Conservation (phyloP, 1,140 invertebrate species). For the Hirudo medicinalis region DNA sequence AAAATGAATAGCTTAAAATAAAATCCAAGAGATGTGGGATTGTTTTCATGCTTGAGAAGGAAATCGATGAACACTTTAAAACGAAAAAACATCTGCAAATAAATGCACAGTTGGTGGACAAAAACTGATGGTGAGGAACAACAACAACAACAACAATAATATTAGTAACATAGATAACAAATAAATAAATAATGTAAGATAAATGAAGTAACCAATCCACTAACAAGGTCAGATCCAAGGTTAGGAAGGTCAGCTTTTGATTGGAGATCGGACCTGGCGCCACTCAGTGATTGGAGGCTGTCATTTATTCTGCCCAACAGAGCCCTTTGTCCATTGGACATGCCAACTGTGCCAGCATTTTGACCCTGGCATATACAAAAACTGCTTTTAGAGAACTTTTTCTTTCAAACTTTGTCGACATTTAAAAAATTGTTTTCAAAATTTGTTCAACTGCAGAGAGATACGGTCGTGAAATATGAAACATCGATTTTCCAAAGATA, state of each 20-base stretch:
- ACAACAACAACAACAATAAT: not conserved
- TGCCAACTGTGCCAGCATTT: constrained; percentile 62
- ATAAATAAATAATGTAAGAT: not conserved
- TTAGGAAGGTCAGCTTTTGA: constrained; percentile 58
- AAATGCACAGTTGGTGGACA: too few species aligned
- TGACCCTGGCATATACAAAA: constrained; percentile 50
- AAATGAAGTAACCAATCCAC: not conserved
- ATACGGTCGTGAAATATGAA: too few species aligned
- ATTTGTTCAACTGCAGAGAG: too few species aligned
- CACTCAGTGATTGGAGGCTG: constrained; percentile 61
- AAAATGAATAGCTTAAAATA: too few species aligned
- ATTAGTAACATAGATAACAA: not conserved
- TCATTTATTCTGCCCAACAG: constrained; percentile 74
- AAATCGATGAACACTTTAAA: too few species aligned
- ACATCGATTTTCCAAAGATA: too few species aligned
- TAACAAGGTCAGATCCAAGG: constrained; percentile 46
- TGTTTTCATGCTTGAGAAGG: too few species aligned
- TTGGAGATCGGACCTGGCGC: constrained; percentile 67
- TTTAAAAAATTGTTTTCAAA: too few species aligned
- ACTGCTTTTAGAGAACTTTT: too few species aligned
- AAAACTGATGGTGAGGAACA: not conserved
- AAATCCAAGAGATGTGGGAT: too few species aligned
- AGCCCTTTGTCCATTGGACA: constrained; percentile 78
- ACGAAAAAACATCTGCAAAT: too few species aligned
- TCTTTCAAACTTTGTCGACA: too few species aligned